A percentile compares a stretch with the other conserved stretches of the same genome.
Conservation (phyloP, 2,113 vertebrate species). For the Paedocypris sp. region DNA sequence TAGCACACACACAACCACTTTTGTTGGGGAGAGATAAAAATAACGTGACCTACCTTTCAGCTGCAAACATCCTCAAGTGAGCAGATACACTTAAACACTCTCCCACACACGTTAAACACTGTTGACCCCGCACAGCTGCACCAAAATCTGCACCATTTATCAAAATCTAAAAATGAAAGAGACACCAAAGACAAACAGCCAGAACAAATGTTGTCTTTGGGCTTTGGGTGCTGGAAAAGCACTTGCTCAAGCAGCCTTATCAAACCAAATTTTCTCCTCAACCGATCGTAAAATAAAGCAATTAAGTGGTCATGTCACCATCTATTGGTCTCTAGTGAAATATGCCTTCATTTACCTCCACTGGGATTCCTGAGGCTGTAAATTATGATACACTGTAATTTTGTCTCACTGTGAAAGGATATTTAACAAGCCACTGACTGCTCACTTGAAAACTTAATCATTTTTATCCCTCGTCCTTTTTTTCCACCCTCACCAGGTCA, state of each 20-base stretch:
- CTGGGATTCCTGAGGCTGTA: constrained; percentile 8
- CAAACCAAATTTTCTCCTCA: constrained; percentile 26
- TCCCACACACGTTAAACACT: constrained; percentile 21
- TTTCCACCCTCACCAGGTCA: constrained; percentile 22
- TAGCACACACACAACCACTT: constrained; percentile 18
- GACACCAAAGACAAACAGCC: constrained; percentile 9
- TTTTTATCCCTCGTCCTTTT: constrained; percentile 3
- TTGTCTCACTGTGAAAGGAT: constrained; percentile 21
- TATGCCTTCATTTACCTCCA: constrained; percentile 18
- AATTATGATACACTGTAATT: constrained; percentile 22
- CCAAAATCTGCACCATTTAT: constrained; percentile 11
- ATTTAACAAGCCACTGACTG: constrained; percentile 28
- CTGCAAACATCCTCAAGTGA: constrained; percentile 25
- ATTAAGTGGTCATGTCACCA: constrained; percentile 17
- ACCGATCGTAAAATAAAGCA: constrained; percentile 20
- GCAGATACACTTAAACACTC: constrained; percentile 13
- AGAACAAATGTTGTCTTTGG: constrained; percentile 15
- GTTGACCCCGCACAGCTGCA: constrained; percentile 25
- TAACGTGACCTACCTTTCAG: constrained; percentile 39
- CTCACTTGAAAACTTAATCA: constrained; percentile 1
- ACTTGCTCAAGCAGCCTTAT: constrained; percentile 22
- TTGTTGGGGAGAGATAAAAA: constrained; percentile 39
- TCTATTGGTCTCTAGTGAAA: constrained; percentile 23
- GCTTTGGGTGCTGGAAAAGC: constrained; percentile 11
- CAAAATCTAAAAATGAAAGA: constrained; percentile 12